Evolutionary conservation across 2,797 vertebrate genomes (phyloP).

Genomic region (Sebastes vulpes): DNA sequence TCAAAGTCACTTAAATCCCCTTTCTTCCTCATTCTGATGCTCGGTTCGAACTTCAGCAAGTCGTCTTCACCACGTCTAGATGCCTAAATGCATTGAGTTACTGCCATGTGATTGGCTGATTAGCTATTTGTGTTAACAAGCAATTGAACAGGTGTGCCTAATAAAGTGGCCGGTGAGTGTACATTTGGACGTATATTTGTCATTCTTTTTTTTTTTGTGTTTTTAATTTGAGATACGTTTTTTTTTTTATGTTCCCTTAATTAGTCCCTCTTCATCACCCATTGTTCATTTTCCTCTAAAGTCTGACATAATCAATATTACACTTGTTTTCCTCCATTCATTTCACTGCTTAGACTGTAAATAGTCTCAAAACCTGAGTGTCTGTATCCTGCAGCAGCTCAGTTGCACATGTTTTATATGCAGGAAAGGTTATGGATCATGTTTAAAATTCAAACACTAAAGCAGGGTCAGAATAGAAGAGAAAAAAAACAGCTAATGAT

Average conservation of each 20-base stretch:
- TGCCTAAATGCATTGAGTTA: too few species aligned
- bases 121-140: too few species aligned
- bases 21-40: too few species aligned
- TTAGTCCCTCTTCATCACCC: background rate
- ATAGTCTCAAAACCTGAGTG: background rate
- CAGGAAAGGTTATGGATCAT: background rate
- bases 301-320: background rate
- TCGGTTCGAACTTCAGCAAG: too few species aligned
- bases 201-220: background rate
- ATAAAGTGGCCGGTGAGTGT: too few species aligned
- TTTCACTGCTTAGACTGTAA: background rate
- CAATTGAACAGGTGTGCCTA: too few species aligned
- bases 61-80: too few species aligned
- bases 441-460: background rate
- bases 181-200: background rate
- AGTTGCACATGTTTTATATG: background rate
- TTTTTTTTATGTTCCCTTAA: background rate
- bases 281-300: background rate
- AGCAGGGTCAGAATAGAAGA: background rate
- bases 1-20: too few species aligned
- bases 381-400: background rate
- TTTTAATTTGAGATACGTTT: background rate
- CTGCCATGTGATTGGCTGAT: too few species aligned
- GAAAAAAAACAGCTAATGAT: constrained; percentile 1
- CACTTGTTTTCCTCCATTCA: background rate